These are phyloP conservation scores for Paelopatides confundens DNA, from an alignment of 53 echinoderm and acorn worm genomes.

Conservation along the genomic window DNA sequence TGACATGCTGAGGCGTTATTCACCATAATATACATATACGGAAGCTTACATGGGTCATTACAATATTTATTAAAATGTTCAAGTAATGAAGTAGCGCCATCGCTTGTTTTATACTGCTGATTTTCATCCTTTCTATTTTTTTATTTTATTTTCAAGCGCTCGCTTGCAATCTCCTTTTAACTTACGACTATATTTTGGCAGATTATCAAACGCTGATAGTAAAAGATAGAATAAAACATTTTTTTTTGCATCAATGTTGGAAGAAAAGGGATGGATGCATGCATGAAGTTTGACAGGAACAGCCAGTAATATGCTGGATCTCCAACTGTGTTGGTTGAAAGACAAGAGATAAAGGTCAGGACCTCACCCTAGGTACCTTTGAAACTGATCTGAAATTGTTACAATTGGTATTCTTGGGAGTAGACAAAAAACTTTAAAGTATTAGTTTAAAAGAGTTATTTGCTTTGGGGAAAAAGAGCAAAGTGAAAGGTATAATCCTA, in stretches of 20 bases:
- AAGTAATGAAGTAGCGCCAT: too few relatives aligned
- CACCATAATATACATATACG: too few relatives aligned
- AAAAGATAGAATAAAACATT: neutral
- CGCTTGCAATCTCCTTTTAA: too few relatives aligned
- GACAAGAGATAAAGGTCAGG: constrained; percentile 35
- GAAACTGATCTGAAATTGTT: constrained; percentile 38
- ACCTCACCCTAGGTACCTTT: constrained; percentile 27
- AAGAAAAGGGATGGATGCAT: neutral
- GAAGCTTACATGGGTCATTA: too few relatives aligned
- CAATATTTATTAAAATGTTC: too few relatives aligned
- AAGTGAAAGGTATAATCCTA: neutral
- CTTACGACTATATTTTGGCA: too few relatives aligned
- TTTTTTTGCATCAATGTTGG: too few relatives aligned
- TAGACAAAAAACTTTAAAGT: neutral
- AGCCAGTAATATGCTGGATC: neutral
- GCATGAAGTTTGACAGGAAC: neutral
- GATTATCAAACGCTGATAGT: neutral
- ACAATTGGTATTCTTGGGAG: constrained; percentile 31
- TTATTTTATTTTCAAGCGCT: too few relatives aligned
- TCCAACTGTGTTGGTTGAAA: constrained; percentile 24
- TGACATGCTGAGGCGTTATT: too few relatives aligned
- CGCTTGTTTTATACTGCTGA: too few relatives aligned
- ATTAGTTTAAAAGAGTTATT: neutral
- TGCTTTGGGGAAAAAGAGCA: constrained; percentile 33
- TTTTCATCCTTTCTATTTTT: too few relatives aligned